Base-by-base conservation (phyloP, 2,888 invertebrate species). In the Alloplasta piceator region DNA sequence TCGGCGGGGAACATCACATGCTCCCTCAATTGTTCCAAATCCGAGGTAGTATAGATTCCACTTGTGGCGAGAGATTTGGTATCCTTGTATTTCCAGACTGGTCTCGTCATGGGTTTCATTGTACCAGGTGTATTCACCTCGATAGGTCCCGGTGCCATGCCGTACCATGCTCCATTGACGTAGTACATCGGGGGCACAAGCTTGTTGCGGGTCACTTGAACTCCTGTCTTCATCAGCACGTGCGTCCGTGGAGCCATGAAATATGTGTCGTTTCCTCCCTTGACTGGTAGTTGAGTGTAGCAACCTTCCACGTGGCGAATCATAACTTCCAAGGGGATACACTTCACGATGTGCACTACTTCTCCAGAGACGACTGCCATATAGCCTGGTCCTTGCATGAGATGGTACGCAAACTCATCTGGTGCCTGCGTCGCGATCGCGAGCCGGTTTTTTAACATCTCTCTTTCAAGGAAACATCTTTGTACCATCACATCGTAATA, bases 401-500 rank as follows among this genome's bases (percentile, higher is more conserved):
- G 3, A 26, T 26, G 26, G 3, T 26, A 26, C 26, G 26, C 26
- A 26, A 26, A 26, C 26, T 26, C 26, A 3, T 26, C 26, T 3
- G 3, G 26, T 2, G 26, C 26, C 26, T 26, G 26, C 1, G 26
- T 26, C 26, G 26, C 3, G 26, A 26, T 26, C 26, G 26, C 26
- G 26, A 26, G 26, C 3, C 26, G 26, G 26, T 26, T 26, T 26
- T 26, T 26, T 26, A 26, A 26, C 26, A 26, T 26, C 3, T 26
- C 26, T 26, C 26, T 26, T 26, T 3, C 3, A 3, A 26, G 26
- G 3, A 3, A 26, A 26, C 26, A 26, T 3, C 3, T 26, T 26
- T 26, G 26, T 3, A 26, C 26, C 1, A 26, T 1, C 3, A 87
- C 80, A 48, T 89, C 85, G 2, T 60, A 9, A 55, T 87, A 87